Conservation (phyloP, 2,888 invertebrate species). For the Sthenelais limicola region DNA sequence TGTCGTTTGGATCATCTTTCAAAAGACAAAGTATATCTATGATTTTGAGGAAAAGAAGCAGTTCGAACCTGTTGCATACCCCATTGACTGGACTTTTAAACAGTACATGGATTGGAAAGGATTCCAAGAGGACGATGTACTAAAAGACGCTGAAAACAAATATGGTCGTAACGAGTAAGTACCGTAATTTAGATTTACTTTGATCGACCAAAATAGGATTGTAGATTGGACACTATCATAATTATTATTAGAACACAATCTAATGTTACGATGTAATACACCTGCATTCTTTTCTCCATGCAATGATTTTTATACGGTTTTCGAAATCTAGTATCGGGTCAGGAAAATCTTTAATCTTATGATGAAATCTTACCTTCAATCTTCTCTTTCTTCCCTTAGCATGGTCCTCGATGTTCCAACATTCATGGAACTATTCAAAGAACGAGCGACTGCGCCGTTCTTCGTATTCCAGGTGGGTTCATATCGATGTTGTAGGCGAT, state of each 20-base stretch:
- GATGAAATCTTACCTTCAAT: too few relatives aligned
- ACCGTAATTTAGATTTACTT: too few relatives aligned
- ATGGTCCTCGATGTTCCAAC: slow-evolving; percentile 91
- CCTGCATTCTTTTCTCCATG: too few relatives aligned
- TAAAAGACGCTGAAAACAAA: slow-evolving; percentile 82
- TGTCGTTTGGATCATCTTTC: slow-evolving; percentile 90
- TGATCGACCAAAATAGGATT: too few relatives aligned
- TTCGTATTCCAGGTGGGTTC: slow-evolving; percentile 97
- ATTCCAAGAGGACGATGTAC: slow-evolving; percentile 85
- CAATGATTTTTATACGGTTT: too few relatives aligned
- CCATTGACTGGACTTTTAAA: slow-evolving; percentile 76
- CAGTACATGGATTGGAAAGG: slow-evolving; percentile 83
- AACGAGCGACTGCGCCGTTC: slow-evolving; percentile 98
- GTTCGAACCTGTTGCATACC: slow-evolving; percentile 89
- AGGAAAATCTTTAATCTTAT: too few relatives aligned
- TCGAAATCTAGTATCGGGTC: too few relatives aligned
- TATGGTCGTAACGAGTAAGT: slow-evolving; percentile 92
- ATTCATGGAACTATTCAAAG: slow-evolving; percentile 95
- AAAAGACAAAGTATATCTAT: slow-evolving; percentile 97
- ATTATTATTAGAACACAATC: too few relatives aligned
- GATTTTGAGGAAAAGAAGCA: slow-evolving; percentile 82
- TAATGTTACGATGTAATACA: too few relatives aligned
- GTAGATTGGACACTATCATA: too few relatives aligned
- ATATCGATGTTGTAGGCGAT: slow-evolving; percentile 77
- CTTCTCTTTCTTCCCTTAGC: slow-evolving; percentile 71